Conservation (phyloP, 2,113 vertebrate species). For the Pollachius pollachius region DNA sequence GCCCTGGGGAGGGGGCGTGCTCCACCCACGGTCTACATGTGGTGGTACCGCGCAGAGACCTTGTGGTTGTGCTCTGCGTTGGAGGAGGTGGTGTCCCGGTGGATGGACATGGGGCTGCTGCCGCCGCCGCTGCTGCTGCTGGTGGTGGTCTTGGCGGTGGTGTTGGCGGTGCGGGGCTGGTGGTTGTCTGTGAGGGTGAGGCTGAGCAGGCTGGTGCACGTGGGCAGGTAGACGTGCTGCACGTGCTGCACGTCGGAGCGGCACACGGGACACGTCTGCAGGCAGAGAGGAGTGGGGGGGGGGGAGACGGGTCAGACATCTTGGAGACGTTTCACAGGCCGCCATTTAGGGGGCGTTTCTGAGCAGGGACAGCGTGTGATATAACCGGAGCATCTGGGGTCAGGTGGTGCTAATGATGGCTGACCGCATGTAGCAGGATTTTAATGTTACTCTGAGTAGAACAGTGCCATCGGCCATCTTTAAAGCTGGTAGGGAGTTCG, state of each 20-base stretch:
- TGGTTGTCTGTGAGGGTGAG: conserved; percentile 78
- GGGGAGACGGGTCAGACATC: background rate
- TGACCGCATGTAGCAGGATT: too few species aligned
- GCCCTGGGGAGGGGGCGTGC: conserved; percentile 20
- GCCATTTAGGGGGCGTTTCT: background rate
- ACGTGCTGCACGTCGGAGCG: conserved; percentile 88
- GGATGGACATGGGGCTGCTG: conserved; percentile 58
- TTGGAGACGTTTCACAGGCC: background rate
- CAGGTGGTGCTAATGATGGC: too few species aligned
- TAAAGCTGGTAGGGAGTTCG: too few species aligned
- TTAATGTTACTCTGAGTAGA: too few species aligned
- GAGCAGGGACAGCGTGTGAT: background rate
- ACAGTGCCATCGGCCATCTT: too few species aligned
- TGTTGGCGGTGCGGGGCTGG: conserved; percentile 5
- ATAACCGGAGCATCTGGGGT: too few species aligned
- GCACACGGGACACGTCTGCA: conserved; percentile 89
- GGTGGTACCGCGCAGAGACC: conserved; percentile 39
- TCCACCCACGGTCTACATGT: conserved; percentile 19
- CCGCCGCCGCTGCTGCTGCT: conserved; percentile 11
- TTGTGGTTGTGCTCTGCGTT: conserved; percentile 64
- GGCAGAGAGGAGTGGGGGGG: background rate
- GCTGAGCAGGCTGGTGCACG: conserved; percentile 93
- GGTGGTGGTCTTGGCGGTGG: conserved; percentile 12
- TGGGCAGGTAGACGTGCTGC: conserved; percentile 95
- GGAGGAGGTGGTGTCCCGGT: conserved; percentile 45